These are phyloP conservation scores for Eurypyga helias DNA, from an alignment of 2,113 vertebrate genomes.

Conservation along the genomic window DNA sequence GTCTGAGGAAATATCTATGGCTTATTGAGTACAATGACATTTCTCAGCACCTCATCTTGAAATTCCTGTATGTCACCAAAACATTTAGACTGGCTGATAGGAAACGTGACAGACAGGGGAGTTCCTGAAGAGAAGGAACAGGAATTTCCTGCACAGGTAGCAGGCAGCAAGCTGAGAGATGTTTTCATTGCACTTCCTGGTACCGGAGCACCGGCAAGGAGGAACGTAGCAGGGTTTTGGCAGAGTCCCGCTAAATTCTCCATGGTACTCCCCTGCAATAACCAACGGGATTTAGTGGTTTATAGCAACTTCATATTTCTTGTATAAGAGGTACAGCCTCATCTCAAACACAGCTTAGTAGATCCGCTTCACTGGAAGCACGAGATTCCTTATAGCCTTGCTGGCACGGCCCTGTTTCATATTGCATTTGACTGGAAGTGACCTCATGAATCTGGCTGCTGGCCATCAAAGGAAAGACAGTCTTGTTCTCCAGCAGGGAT, in stretches of 20 bases:
- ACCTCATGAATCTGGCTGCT: slow-evolving; percentile 63
- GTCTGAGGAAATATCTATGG: not conserved
- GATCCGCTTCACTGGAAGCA: not conserved
- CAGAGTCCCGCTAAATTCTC: not conserved
- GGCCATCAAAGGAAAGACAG: slow-evolving; percentile 68
- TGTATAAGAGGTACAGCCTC: not conserved
- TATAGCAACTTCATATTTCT: not conserved
- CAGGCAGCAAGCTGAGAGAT: slow-evolving; percentile 7
- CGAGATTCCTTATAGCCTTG: not conserved
- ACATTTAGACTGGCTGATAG: slow-evolving; percentile 31
- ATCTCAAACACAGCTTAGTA: not conserved
- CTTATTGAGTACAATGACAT: not conserved
- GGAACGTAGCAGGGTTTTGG: not conserved
- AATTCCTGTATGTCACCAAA: slow-evolving; percentile 19
- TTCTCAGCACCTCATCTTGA: not conserved
- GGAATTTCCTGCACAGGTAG: slow-evolving; percentile 63
- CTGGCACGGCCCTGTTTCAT: not conserved
- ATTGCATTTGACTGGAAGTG: slow-evolving; percentile 61
- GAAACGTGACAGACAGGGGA: not conserved
- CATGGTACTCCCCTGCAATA: not conserved
- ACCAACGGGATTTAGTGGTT: not conserved
- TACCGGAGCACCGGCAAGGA: not conserved
- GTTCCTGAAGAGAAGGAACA: slow-evolving; percentile 52
- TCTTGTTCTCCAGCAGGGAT: slow-evolving; percentile 64
- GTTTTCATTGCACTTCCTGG: slow-evolving; percentile 45